Base-by-base conservation (phyloP, 2,888 invertebrate genomes). In the Cheilosia variabilis region DNA sequence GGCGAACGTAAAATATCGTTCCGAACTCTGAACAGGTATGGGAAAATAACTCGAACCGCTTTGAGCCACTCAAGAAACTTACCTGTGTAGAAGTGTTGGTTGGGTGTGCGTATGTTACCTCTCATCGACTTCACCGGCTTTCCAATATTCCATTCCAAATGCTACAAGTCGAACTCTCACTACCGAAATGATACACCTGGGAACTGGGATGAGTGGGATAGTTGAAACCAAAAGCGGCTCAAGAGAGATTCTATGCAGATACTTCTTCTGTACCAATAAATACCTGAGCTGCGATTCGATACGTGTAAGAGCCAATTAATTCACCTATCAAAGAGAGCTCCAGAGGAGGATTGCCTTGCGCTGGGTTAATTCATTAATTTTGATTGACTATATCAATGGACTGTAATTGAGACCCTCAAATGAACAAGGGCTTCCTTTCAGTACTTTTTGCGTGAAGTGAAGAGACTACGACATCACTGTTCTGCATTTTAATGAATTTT, bases 281-380 rank as follows among this genome's bases (percentile, higher is more conserved):
- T 65, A 50, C 52, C 57, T 52, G 17, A 68, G 78, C 65, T 37
- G 37, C 37, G 37, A 37, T 37, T 13, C 62, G 76, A 68, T 77
- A 86, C 77, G 57, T 58, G 52, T 68, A 84, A 81, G 86, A 77
- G 86, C 76, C 81, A 86, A 81, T 86, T 81, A 81, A 81, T 86
- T 81, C 72, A 77, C 68, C 86, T 72, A 47, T 15, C 2, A 19
- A 81, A 81, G 86, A 86, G 86, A 77, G 55, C 55, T 53, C 45
- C 58, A n/a, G 58, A 45, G 13, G 31, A 58, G 10, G 58, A 34
- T 31, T 63, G 45, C 19, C 10, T 45, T 19, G 17, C 17, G 81
- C 68, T 66, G 71, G 45, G 81, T 66, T 81, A 76, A 72, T 72
- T 81, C 72, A 81, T 86, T 77, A 86, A 50, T 68, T 86, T 86